Percentiles rank a stretch among this genome's conserved stretches.
Conservation (phyloP, 2,888 invertebrate genomes). For the Athalia rosae region DNA sequence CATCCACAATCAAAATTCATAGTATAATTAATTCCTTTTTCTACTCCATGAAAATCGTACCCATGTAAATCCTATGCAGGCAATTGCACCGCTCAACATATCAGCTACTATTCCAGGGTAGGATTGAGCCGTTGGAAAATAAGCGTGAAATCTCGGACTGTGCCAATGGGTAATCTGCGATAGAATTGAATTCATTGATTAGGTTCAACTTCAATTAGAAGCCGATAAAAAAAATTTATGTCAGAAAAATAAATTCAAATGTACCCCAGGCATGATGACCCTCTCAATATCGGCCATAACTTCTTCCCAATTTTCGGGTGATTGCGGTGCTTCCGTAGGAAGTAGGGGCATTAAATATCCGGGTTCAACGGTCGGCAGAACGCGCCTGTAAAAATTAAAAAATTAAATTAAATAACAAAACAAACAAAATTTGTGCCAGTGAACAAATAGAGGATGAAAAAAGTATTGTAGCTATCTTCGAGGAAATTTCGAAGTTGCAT, state of each 20-base stretch:
- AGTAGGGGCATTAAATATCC: slow-evolving; percentile 90
- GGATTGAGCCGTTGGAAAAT: slow-evolving; percentile 95
- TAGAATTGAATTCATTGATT: slow-evolving; percentile 15
- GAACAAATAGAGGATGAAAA: not conserved
- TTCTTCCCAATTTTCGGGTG: slow-evolving; percentile 89
- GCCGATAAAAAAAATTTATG: slow-evolving; percentile 1
- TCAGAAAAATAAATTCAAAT: not conserved
- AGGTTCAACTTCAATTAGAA: no score
- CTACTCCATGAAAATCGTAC: slow-evolving; percentile 74
- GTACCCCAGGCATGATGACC: slow-evolving; percentile 93
- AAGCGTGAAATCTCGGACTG: slow-evolving; percentile 96
- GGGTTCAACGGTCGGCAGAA: slow-evolving; percentile 91
- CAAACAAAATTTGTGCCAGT: not conserved
- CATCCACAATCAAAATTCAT: slow-evolving; percentile 7
- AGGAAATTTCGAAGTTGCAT: no score
- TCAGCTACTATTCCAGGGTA: slow-evolving; percentile 96
- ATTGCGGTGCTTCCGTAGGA: slow-evolving; percentile 88
- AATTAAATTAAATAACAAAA: not conserved
- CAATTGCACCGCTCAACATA: slow-evolving; percentile 95
- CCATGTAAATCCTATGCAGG: slow-evolving; percentile 98
- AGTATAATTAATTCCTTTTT: not conserved
- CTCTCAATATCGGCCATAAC: slow-evolving; percentile 92
- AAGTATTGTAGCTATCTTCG: not conserved
- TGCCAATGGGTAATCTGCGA: slow-evolving; percentile 93
- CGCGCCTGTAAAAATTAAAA: slow-evolving; percentile 77